These are phyloP conservation scores for Thymelicus lineola DNA, from an alignment of 2,888 invertebrate genomes.

Conservation along the genomic window DNA sequence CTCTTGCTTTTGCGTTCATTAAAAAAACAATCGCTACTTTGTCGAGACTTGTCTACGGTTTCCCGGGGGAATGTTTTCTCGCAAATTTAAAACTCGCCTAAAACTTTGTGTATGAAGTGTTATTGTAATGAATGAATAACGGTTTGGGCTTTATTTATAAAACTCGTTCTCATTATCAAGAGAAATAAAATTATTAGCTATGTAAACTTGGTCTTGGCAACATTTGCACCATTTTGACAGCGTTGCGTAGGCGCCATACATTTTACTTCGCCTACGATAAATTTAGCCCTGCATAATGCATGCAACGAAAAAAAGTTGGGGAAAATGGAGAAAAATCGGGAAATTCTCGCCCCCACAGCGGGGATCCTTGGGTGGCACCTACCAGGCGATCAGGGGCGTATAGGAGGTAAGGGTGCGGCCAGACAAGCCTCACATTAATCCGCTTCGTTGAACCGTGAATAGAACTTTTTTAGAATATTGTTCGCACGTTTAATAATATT, in stretches of 20 bases:
- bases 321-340: slow-evolving; percentile 71
- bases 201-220: slow-evolving; percentile 2
- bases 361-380: slow-evolving; percentile 74
- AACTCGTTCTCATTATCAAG: too few species aligned
- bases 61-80: slow-evolving; percentile 29
- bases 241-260: slow-evolving; percentile 46
- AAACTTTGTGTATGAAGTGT: slow-evolving; percentile 5
- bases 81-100: not conserved
- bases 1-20: slow-evolving; percentile 45
- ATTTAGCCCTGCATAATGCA: slow-evolving; percentile 79
- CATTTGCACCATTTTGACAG: slow-evolving; percentile 20
- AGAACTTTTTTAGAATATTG: not conserved
- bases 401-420: slow-evolving; percentile 54
- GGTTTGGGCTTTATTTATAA: too few species aligned
- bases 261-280: slow-evolving; percentile 77
- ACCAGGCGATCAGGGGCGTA: slow-evolving; percentile 74
- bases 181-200: too few species aligned
- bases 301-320: slow-evolving; percentile 62
- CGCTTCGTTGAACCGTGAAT: slow-evolving; percentile 11
- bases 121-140: not conserved
- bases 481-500: not conserved
- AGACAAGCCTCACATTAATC: slow-evolving; percentile 19
- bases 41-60: slow-evolving; percentile 4
- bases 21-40: slow-evolving; percentile 39
- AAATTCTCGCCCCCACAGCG: slow-evolving; percentile 67